Percentiles rank a stretch among this genome's conserved stretches.
Evolutionary conservation across 2,113 vertebrate species (phyloP).

Genomic region (Petrocephalus microphthalmus): DNA sequence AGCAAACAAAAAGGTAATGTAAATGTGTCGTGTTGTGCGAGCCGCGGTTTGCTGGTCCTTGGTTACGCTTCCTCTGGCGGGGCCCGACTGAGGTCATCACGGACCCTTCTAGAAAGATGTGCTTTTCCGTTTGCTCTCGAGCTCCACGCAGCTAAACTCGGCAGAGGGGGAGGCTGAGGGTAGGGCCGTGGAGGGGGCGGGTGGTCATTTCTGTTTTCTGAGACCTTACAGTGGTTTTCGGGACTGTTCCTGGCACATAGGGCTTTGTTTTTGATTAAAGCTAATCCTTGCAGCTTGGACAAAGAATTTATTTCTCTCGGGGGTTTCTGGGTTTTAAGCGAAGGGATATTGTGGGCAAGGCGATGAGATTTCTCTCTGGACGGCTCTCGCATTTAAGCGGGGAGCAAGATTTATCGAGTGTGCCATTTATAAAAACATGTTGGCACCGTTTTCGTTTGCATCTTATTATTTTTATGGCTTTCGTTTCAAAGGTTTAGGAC

Average conservation of each 20-base stretch:
- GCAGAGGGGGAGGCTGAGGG: neutral
- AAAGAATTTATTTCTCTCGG: constrained; percentile 5
- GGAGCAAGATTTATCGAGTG: neutral
- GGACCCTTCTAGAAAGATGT: neutral
- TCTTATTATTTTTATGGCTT: neutral
- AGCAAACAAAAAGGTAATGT: neutral
- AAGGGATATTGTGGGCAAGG: neutral
- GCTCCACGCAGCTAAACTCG: neutral
- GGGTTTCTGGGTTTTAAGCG: neutral
- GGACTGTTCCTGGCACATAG: neutral
- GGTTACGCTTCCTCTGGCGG: neutral
- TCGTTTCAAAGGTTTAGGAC: neutral
- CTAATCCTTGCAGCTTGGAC: neutral
- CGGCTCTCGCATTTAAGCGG: neutral
- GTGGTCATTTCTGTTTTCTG: constrained; percentile 6
- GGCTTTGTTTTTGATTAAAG: constrained; percentile 11
- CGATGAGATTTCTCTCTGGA: neutral
- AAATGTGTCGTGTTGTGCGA: neutral
- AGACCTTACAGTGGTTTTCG: constrained; percentile 8
- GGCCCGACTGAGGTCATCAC: neutral
- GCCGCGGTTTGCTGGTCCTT: neutral
- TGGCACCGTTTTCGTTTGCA: neutral
- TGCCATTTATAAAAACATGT: neutral
- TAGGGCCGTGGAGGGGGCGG: neutral
- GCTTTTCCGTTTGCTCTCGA: neutral